phyloP scores from a whole-genome alignment of 2,888 invertebrate genomes.

The Eumerus sabulonum region DNA sequence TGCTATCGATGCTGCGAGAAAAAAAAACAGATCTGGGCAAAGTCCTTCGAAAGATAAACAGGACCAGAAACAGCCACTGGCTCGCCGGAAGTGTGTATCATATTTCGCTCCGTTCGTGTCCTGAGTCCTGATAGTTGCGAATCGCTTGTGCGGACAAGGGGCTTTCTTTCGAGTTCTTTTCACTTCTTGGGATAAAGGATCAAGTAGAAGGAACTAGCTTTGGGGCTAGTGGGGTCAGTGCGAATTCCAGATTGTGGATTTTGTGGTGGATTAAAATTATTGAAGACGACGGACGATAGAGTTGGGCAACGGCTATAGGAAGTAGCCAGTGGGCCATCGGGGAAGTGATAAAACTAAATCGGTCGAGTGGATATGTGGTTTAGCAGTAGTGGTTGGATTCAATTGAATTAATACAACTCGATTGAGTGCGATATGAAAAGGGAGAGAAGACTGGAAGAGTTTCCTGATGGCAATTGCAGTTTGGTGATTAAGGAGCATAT shows the following conservation, averaged over 20 bases:
- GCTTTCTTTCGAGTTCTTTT: background rate
- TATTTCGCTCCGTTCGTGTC: background rate
- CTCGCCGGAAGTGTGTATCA: constrained; percentile 12
- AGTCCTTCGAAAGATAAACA: constrained; percentile 43
- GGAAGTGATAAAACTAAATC: too few relatives aligned
- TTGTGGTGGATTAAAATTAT: constrained; percentile 12
- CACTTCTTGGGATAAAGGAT: constrained; percentile 24
- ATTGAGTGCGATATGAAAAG: too few relatives aligned
- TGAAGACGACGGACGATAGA: background rate
- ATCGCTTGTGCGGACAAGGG: background rate
- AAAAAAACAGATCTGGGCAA: constrained; percentile 20
- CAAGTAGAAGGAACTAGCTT: constrained; percentile 16
- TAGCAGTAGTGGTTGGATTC: too few relatives aligned
- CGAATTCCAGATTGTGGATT: background rate
- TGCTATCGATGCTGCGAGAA: constrained; percentile 22
- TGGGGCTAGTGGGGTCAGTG: constrained; percentile 6
- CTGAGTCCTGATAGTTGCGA: background rate
- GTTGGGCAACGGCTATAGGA: too few relatives aligned
- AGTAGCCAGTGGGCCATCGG: too few relatives aligned
- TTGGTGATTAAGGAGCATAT: too few relatives aligned
- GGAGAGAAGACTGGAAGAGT: too few relatives aligned
- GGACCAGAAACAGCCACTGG: constrained; percentile 9
- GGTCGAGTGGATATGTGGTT: too few relatives aligned
- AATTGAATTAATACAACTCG: too few relatives aligned
- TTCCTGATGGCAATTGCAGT: too few relatives aligned